These are phyloP conservation scores for Patella pellucida DNA, from an alignment of 2,888 invertebrate species.

Conservation along the genomic window DNA sequence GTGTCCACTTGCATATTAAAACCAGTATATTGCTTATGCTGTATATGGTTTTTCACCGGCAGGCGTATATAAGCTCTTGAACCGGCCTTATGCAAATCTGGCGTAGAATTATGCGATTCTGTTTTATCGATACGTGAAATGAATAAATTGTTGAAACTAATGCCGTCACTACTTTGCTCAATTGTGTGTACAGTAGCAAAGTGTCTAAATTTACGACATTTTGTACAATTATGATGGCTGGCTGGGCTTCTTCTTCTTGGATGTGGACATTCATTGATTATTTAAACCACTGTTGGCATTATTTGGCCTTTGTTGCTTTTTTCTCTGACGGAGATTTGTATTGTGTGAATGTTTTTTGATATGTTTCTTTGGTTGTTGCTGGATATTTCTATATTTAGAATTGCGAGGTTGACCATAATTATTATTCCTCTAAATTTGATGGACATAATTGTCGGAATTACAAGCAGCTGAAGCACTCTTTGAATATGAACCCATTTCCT, in stretches of 20 bases:
- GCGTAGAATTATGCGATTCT: too few species aligned
- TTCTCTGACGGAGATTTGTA: neutral
- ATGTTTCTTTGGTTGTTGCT: neutral
- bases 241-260: conserved; percentile 8
- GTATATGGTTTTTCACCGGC: too few species aligned
- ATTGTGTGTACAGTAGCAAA: too few species aligned
- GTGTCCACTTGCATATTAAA: too few species aligned
- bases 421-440: neutral
- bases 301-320: neutral
- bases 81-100: too few species aligned
- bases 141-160: too few species aligned
- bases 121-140: too few species aligned
- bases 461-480: neutral
- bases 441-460: neutral
- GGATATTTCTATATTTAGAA: neutral
- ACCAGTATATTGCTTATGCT: too few species aligned
- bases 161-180: too few species aligned
- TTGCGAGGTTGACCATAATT: neutral
- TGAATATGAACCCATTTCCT: neutral
- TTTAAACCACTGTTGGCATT: neutral
- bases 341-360: neutral
- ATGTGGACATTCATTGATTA: neutral
- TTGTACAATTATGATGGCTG: neutral
- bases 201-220: conserved; percentile 1
- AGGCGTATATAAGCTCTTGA: too few species aligned